Conservation (phyloP, 64 coral and sea anemone genomes). For the Montipora capricornis region DNA sequence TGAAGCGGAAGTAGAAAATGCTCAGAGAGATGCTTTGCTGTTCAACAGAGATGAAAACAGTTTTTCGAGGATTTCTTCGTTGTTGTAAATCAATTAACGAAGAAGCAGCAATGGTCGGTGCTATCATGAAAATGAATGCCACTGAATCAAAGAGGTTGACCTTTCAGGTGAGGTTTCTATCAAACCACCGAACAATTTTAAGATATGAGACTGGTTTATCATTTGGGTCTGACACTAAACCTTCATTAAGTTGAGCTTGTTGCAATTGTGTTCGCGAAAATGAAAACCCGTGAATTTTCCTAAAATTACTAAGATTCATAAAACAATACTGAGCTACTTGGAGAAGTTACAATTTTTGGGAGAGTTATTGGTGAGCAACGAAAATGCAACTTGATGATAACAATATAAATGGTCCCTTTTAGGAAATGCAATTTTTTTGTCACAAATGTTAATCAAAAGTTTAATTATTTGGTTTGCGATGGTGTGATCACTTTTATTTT, state of each 20-base stretch:
- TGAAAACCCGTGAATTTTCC: not conserved
- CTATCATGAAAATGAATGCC: not conserved
- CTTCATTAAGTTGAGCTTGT: too few species aligned
- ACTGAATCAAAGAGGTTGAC: not conserved
- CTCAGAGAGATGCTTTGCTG: not conserved
- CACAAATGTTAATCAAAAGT: not conserved
- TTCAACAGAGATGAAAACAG: not conserved
- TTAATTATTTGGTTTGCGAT: not conserved
- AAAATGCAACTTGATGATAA: too few species aligned
- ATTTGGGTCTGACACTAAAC: too few species aligned
- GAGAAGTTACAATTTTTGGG: too few species aligned
- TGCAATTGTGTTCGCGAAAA: too few species aligned
- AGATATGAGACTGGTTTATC: not conserved
- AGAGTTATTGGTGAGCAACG: too few species aligned
- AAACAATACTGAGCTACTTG: too few species aligned
- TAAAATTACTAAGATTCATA: too few species aligned
- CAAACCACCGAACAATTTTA: not conserved
- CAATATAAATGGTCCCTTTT: too few species aligned
- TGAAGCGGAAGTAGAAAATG: not conserved
- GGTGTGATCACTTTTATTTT: slow-evolving; percentile 14
- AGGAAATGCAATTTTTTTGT: not conserved
- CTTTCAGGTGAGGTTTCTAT: not conserved
- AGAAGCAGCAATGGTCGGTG: not conserved
- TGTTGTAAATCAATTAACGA: not conserved
- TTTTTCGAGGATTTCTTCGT: not conserved